Percentiles rank a stretch among this genome's conserved stretches.
Conservation (phyloP, 2,797 vertebrate genomes). For the Chaetophractus vellerosus region DNA sequence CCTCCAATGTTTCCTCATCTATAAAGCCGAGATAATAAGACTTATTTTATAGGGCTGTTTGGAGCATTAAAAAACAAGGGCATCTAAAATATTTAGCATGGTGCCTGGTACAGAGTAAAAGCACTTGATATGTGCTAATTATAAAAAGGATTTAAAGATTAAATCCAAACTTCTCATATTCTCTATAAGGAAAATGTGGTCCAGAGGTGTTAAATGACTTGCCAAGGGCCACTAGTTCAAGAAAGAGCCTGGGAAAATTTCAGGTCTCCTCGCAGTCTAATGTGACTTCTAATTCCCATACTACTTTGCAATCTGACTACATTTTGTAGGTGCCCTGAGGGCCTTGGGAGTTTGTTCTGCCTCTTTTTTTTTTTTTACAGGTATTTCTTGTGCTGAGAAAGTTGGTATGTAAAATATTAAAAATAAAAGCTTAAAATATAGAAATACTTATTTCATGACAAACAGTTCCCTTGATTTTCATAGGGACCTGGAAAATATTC, state of each 20-base stretch:
- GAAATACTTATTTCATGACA: slow-evolving; percentile 22
- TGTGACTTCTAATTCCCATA: neutral
- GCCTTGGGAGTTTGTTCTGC: neutral
- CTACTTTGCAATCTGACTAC: neutral
- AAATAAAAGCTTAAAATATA: slow-evolving; percentile 46
- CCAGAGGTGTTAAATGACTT: neutral
- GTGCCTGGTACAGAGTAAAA: neutral
- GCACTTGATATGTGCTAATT: neutral
- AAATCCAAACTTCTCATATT: neutral
- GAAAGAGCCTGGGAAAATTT: neutral
- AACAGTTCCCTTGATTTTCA: neutral
- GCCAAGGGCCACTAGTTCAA: neutral
- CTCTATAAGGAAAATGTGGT: slow-evolving; percentile 2
- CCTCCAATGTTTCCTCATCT: slow-evolving; percentile 31
- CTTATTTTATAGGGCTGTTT: neutral
- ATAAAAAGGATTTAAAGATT: neutral
- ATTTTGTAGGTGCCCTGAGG: neutral
- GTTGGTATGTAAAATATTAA: neutral
- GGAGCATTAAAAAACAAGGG: neutral
- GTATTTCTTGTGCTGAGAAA: neutral
- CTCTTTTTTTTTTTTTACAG: slow-evolving; percentile 34
- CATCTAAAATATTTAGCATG: slow-evolving; percentile 28
- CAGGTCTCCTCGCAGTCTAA: neutral
- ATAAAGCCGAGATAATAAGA: slow-evolving; percentile 14
- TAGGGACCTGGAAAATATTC: neutral